Conservation (phyloP, 1,140 invertebrate genomes). For the Cephus cinctus region DNA sequence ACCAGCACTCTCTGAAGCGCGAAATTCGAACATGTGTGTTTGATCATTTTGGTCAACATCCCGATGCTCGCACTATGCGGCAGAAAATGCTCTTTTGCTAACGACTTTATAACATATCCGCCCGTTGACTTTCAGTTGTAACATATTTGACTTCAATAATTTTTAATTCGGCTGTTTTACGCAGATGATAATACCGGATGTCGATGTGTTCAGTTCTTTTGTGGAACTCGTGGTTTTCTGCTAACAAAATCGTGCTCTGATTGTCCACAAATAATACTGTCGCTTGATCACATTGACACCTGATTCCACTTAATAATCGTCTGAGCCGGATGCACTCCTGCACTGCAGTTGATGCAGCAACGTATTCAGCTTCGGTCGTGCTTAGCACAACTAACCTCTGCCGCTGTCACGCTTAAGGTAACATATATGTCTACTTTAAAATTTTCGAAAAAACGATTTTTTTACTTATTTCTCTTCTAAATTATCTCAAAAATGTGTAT, state of each 20-base stretch:
- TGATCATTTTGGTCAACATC: no score
- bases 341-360: conserved; percentile 41
- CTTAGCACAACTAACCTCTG: conserved; percentile 51
- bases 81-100: no score
- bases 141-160: conserved; percentile 12
- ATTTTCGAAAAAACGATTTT: no score
- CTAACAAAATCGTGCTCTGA: conserved; percentile 42
- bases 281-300: conserved; percentile 16
- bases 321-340: conserved; percentile 44
- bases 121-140: conserved; percentile 2
- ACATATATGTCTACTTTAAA: no score
- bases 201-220: conserved; percentile 39
- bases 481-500: no score
- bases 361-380: conserved; percentile 54
- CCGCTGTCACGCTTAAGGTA: conserved; percentile 48
- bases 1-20: no score
- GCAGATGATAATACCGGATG: conserved; percentile 37
- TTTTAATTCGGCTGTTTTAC: conserved; percentile 22
- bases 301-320: conserved; percentile 23
- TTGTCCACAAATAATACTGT: conserved; percentile 33
- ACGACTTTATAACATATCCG: conserved; percentile 18
- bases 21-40: no score
- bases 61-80: no score
- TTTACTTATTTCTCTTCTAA: no score
- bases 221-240: conserved; percentile 41